phyloP scores from a whole-genome alignment of 1,140 invertebrate genomes.

The Octopus bimaculoides region DNA sequence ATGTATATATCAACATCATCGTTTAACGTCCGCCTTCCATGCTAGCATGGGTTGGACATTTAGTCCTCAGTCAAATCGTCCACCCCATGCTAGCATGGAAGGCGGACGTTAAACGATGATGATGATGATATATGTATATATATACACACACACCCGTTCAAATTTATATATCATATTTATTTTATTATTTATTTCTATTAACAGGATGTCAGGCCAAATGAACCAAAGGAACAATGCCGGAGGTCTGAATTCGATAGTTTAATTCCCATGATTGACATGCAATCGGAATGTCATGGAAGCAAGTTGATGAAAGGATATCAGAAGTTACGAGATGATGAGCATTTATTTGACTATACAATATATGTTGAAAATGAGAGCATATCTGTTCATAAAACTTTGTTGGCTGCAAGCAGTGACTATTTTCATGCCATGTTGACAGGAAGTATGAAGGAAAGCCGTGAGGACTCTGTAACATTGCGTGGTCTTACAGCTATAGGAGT shows the following conservation, averaged over 20 bases:
- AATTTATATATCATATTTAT: neutral
- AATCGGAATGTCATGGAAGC: slow-evolving; percentile 20
- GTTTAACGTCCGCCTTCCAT: too few species aligned
- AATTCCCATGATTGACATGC: slow-evolving; percentile 1
- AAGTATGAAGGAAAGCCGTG: slow-evolving; percentile 48
- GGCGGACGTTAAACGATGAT: too few species aligned
- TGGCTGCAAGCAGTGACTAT: slow-evolving; percentile 61
- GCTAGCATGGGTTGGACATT: too few species aligned
- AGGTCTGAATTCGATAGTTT: neutral
- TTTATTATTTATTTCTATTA: neutral
- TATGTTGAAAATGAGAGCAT: slow-evolving; percentile 19
- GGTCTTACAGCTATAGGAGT: slow-evolving; percentile 49
- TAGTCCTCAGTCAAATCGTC: too few species aligned
- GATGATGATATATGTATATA: too few species aligned
- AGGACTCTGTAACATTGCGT: slow-evolving; percentile 46
- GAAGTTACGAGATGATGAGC: neutral
- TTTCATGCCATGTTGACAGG: slow-evolving; percentile 64
- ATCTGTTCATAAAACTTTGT: slow-evolving; percentile 47
- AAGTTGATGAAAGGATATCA: slow-evolving; percentile 14
- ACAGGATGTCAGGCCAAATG: neutral
- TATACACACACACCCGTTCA: too few species aligned
- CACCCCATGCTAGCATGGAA: too few species aligned
- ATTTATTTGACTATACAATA: slow-evolving; percentile 13
- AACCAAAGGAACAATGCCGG: neutral
- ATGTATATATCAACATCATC: too few species aligned